These are phyloP conservation scores for Pseudomyrmex flavicornis DNA, from an alignment of 1,140 invertebrate species.

Conservation along the genomic window DNA sequence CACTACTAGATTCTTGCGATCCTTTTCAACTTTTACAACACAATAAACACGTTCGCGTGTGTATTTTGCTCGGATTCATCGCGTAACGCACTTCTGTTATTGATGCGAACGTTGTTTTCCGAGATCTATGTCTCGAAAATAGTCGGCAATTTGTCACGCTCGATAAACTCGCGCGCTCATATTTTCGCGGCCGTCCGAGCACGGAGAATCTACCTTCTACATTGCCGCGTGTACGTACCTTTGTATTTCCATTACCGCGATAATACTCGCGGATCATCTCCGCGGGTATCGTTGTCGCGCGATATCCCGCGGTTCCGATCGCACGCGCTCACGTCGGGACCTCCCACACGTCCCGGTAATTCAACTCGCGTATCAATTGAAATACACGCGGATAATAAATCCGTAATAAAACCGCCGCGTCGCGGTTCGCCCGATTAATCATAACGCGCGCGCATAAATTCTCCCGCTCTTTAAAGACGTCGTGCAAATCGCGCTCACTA, in stretches of 20 bases:
- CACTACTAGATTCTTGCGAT: not conserved
- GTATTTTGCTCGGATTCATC: constrained; percentile 25
- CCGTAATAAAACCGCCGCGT: constrained; percentile 7
- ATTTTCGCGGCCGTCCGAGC: constrained; percentile 65
- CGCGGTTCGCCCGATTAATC: constrained; percentile 13
- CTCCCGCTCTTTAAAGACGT: constrained; percentile 9
- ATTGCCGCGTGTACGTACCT: not conserved
- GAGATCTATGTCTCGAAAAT: constrained; percentile 43
- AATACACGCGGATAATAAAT: constrained; percentile 33
- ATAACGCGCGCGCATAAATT: not conserved
- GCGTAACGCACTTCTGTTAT: constrained; percentile 35
- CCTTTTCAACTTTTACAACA: constrained; percentile 10
- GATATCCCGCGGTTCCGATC: not conserved
- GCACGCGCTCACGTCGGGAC: not conserved
- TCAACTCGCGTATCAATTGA: constrained; percentile 28
- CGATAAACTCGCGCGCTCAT: constrained; percentile 66
- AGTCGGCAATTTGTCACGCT: constrained; percentile 70
- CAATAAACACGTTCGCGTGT: constrained; percentile 33
- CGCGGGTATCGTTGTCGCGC: constrained; percentile 14
- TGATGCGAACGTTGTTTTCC: constrained; percentile 3
- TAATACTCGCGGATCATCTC: constrained; percentile 35
- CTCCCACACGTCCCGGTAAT: constrained; percentile 7
- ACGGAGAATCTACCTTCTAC: constrained; percentile 63
- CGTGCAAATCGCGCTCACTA: not conserved
- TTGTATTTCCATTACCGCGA: constrained; percentile 26